Evolutionary conservation across 2,797 vertebrate genomes (phyloP).

Genomic region (Aplochiton taeniatus): DNA sequence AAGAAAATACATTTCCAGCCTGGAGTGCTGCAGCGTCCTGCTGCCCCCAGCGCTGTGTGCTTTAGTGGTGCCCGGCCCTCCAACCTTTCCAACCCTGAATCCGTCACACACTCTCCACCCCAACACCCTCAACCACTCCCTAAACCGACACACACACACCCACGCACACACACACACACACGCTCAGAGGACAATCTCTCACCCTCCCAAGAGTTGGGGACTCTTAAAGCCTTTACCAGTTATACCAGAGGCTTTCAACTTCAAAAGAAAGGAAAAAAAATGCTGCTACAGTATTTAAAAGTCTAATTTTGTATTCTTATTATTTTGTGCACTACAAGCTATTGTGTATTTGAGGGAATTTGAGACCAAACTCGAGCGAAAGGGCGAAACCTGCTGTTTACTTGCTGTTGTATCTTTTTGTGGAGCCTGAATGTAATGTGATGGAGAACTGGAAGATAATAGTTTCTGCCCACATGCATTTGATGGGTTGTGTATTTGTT

Average conservation of each 20-base stretch:
- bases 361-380: constrained; percentile 80
- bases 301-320: constrained; percentile 81
- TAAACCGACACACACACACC: constrained; percentile 46
- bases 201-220: constrained; percentile 55
- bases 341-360: constrained; percentile 72
- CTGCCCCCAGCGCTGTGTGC: constrained; percentile 42
- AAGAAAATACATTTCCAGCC: constrained; percentile 46
- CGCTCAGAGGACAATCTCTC: constrained; percentile 72
- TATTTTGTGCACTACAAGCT: constrained; percentile 84
- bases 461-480: constrained; percentile 54
- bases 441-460: constrained; percentile 56
- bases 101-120: neutral
- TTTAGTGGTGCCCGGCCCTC: constrained; percentile 40
- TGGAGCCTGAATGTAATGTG: constrained; percentile 76
- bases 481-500: constrained; percentile 62
- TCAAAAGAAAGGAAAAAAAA: constrained; percentile 65
- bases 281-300: constrained; percentile 87
- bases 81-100: constrained; percentile 46
- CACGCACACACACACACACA: constrained; percentile 51
- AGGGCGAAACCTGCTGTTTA: constrained; percentile 77
- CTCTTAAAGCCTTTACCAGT: constrained; percentile 65
- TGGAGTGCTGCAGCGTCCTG: constrained; percentile 53
- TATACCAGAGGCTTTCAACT: constrained; percentile 72
- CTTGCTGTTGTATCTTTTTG: constrained; percentile 65
- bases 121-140: neutral